Evolutionary conservation across 2,888 invertebrate genomes (phyloP), one percentile per base, ranked within the genome.

Genomic region (Agrochola litura): DNA sequence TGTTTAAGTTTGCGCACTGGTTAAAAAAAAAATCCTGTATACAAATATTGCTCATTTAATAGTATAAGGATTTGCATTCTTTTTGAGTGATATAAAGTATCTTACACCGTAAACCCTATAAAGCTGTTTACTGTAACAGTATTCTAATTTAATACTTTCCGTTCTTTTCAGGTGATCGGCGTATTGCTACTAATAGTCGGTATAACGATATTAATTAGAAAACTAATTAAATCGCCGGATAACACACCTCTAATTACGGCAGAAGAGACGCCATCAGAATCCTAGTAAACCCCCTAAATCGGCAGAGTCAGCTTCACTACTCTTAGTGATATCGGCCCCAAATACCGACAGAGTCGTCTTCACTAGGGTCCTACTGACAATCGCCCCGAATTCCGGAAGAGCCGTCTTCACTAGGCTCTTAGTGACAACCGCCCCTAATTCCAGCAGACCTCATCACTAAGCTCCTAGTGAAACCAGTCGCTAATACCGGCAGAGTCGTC

Each of bases 91-190:
- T 14, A 46, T 4, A 46, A 49, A 49, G 14, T 49, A 6, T 49
- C 16, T 46, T 46, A 10, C 25, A 65, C 43, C 9, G 19, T 66
- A 19, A 65, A 46, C 4, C 19, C 12, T 30, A 8, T 8, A 5
- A 65, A 37, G 37, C 37, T 37, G 25, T 19, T 65, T 14, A 30
- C 6, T 56, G 16, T 1, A 16, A 37, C 14, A 37, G 0, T 16
- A 8, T 41, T 41, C 0, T 63, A 63, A 61, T 41, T 0, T 37
- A 68, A 61, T 16, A 10, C 16, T 19, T 61, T 6, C 14, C 19
- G 6, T n/a, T 68, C 0, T 63, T 68, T 73, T 10, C 90, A 96
- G 96, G 93, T 87, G 1, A 90, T 95, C 65, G 96, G 96, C 6
- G 86, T 94, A 3, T 71, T 86, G 0, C 88, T 96, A 0, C 85